Base-by-base conservation (phyloP, 2,797 vertebrate genomes). In the Ataeniobius toweri region DNA sequence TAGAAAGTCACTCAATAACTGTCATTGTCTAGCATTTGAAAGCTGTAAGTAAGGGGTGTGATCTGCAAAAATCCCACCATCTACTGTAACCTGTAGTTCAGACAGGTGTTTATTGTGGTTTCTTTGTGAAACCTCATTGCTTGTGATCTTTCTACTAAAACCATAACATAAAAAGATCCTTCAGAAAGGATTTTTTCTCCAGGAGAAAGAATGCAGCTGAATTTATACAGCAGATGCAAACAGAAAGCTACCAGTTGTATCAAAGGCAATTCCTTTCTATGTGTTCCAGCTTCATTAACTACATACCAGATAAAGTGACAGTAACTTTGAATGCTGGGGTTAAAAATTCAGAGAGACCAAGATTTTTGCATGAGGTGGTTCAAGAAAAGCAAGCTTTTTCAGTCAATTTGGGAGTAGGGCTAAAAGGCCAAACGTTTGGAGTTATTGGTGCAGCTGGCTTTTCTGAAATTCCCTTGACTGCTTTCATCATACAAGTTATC, bases 131-230 rank as follows among this genome's bases (percentile, higher is more conserved):
- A 53, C 39, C 28, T 26, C 56, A 6, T 44, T 31, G 28, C 53
- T 68, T 73, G 71, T 67, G 71, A 63, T 63, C 59, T 63, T 78
- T 72, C 58, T 58, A 50, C 22, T 31, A 48, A 67, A 31, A 56
- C 59, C 18, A n/a, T 50, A 48, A 71, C 53, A 44, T 24, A 59
- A 58, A 22, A 56, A 77, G 28, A 28, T 78, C 58, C 69, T 20
- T 26, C 46, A 61, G 56, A 44, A 59, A 63, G 44, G 20, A 41
- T 39, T 51, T 61, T 61, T 61, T 71, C 55, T 36, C 55, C 55
- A 63, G 44, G 53, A 69, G 24, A 46, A 46, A 67, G 39, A 41
- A 20, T 24, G 20, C 8, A 24, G 36, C 20, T 39, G 22, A 69
- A n/a, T 69, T 69, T 26, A 69, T 46, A 67, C 63, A 41, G 63